Conservation (phyloP, 1,140 invertebrate genomes). For the Drosophila malerkotliana region DNA sequence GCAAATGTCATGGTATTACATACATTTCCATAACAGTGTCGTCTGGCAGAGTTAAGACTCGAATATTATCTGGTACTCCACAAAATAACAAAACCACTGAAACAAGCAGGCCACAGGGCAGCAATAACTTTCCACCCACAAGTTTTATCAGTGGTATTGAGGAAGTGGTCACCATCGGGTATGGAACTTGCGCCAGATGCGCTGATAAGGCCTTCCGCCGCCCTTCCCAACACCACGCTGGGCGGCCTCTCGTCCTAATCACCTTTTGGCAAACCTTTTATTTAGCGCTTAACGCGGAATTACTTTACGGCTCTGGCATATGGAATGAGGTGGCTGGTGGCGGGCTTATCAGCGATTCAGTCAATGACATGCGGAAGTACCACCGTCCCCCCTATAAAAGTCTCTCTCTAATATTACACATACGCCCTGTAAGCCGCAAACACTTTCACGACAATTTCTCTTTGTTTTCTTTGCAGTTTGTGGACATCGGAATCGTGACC, state of each 20-base stretch:
- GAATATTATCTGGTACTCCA: conserved; percentile 52
- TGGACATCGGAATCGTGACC: conserved; percentile 97
- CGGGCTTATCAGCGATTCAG: conserved; percentile 53
- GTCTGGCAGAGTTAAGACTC: not conserved
- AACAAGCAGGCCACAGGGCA: conserved; percentile 7
- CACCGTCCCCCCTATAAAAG: not conserved
- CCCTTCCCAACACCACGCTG: too few species aligned
- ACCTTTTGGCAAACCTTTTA: conserved; percentile 50
- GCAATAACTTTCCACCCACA: conserved; percentile 55
- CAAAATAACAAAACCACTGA: not conserved
- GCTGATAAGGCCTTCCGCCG: conserved; percentile 47
- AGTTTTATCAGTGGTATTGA: conserved; percentile 74
- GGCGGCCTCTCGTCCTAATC: not conserved
- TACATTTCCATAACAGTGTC: not conserved
- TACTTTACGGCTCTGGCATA: conserved; percentile 54
- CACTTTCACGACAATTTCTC: conserved; percentile 33
- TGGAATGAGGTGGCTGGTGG: conserved; percentile 37
- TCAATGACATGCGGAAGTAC: conserved; percentile 39
- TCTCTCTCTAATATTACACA: conserved; percentile 35
- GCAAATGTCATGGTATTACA: too few species aligned
- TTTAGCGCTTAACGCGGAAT: conserved; percentile 36
- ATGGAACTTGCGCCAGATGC: conserved; percentile 61
- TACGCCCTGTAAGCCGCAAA: conserved; percentile 34
- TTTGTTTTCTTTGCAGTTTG: conserved; percentile 88
- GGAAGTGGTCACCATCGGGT: conserved; percentile 58